Percentiles rank a stretch among this genome's conserved stretches.
These are phyloP conservation scores for Salvelinus alpinus DNA, from an alignment of 2,113 vertebrate genomes.

Conservation along the genomic window DNA sequence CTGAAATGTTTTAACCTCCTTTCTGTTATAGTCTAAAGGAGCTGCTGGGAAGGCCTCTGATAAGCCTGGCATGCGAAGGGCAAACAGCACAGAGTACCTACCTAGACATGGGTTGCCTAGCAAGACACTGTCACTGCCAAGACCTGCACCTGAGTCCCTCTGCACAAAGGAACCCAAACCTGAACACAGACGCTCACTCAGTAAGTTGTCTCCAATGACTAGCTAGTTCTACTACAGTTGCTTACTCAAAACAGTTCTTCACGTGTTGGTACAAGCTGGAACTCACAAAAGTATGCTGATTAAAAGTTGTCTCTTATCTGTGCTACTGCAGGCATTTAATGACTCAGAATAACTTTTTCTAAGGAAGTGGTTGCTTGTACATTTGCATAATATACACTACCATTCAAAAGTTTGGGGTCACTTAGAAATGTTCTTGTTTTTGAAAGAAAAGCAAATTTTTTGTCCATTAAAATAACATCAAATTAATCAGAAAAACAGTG, in stretches of 20 bases:
- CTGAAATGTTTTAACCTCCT: conserved; percentile 10
- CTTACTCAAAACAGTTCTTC: neutral
- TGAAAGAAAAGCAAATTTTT: too few relatives aligned
- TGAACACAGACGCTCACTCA: conserved; percentile 84
- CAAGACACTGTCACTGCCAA: conserved; percentile 1
- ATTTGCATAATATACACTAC: neutral
- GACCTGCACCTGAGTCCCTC: conserved; percentile 47
- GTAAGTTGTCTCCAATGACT: conserved; percentile 65
- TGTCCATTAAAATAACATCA: too few relatives aligned
- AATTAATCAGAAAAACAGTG: too few relatives aligned
- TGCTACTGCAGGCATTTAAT: neutral
- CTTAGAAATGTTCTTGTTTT: too few relatives aligned
- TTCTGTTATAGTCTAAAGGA: conserved; percentile 27
- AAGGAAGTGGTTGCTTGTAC: neutral
- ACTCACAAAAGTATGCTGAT: neutral
- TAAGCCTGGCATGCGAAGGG: conserved; percentile 72
- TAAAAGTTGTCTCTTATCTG: neutral
- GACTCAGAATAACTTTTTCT: neutral
- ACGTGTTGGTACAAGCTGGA: neutral
- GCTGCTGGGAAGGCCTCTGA: conserved; percentile 26
- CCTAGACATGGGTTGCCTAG: conserved; percentile 56
- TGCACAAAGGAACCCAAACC: conserved; percentile 72
- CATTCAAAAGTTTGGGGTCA: too few relatives aligned
- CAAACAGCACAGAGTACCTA: conserved; percentile 80
- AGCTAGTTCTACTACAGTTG: too few relatives aligned